Conservation (phyloP, 2,797 vertebrate genomes). For the Paramormyrops hopkinsi region DNA sequence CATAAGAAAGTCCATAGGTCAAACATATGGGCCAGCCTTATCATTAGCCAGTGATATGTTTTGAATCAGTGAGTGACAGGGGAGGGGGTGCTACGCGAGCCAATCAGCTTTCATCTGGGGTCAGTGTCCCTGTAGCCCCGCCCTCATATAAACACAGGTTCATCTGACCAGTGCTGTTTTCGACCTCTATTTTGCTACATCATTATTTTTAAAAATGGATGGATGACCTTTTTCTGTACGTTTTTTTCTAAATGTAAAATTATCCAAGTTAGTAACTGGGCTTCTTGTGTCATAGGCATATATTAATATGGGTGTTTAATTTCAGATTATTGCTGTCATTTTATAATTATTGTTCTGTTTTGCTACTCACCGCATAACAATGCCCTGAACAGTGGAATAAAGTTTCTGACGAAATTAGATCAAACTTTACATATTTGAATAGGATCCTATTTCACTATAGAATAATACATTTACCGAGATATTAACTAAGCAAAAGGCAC, state of each 20-base stretch:
- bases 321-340: slow-evolving; percentile 1
- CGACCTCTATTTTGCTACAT: background rate
- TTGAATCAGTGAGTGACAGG: background rate
- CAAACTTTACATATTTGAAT: background rate
- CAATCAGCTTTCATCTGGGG: background rate
- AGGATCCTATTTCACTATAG: background rate
- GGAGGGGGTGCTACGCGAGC: background rate
- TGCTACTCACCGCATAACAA: background rate
- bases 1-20: background rate
- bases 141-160: background rate
- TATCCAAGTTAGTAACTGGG: background rate
- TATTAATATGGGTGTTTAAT: background rate
- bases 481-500: background rate
- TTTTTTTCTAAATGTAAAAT: background rate
- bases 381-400: background rate
- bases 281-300: background rate
- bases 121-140: background rate
- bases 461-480: background rate
- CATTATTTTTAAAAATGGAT: background rate
- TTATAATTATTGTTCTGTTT: background rate
- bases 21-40: background rate
- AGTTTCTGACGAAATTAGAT: background rate
- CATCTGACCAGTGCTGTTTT: background rate
- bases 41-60: background rate
- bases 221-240: background rate